Evolutionary conservation across 1,140 invertebrate genomes (phyloP), one percentile per base, ranked within the genome.

Genomic region (Lepidurus couesii): DNA sequence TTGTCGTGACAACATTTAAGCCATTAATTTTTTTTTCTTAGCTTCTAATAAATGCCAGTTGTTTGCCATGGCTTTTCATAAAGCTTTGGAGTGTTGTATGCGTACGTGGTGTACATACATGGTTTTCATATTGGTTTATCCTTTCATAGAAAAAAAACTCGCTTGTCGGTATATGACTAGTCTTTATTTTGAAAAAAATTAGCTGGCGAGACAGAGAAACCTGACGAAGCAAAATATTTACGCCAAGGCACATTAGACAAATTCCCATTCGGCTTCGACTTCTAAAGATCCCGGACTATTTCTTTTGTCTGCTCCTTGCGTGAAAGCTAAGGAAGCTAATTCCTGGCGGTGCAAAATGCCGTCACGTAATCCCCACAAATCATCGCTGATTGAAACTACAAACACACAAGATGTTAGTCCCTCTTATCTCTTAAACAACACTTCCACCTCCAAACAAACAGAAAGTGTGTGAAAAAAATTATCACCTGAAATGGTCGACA

Each of bases 401-500:
- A 16, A 65, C 16, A 5, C 45, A 7, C 6, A 2, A 47, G 10
- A 47, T 11, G 10, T 47, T 7, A 47, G 10, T 9, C 6, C 10
- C 4, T 34, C 34, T 34, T 3, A 34, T 34, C 34, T 34, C 34
- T 4, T 4, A 34, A 47, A 47, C 45, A 47, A 47, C 45, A 47
- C 16, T 65, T 13, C 7, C 16, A 65, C 53, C 8, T 65, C 9
- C 53, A 65, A 21, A 7, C 16, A 21, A 0, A 65, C 21, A 47
- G 6, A 47, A 47, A 47, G 45, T 47, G 10, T 4, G 10, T 47
- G 1, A 47, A 47, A 47, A 47, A 21, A 65, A 16, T 4, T n/a
- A 65, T n/a, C n/a, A 79, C 78, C 78, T 74, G 78, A 79, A 75
- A 79, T 74, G 9, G 26, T 78, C 65, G 7, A 44, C 73, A 75